These are phyloP conservation scores for Poecilia gillii DNA, from an alignment of 2,797 vertebrate species.

Conservation along the genomic window DNA sequence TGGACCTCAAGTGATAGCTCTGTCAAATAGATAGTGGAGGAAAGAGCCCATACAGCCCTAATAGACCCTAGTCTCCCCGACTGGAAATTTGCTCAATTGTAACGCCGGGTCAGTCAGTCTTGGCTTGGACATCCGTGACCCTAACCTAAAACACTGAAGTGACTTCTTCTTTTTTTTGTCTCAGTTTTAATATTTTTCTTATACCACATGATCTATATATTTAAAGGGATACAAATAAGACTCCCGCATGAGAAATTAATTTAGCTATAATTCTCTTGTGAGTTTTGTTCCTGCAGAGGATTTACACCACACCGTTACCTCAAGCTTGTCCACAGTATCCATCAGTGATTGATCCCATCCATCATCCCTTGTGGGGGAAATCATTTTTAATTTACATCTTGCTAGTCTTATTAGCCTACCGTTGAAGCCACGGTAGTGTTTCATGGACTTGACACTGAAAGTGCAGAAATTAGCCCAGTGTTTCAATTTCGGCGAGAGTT, in stretches of 20 bases:
- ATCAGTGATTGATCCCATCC: constrained; percentile 62
- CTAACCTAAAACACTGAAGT: neutral
- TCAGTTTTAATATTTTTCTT: constrained; percentile 3
- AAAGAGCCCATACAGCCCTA: constrained; percentile 44
- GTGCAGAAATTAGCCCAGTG: constrained; percentile 19
- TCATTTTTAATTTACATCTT: constrained; percentile 67
- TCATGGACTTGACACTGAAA: constrained; percentile 12
- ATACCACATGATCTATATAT: constrained; percentile 11
- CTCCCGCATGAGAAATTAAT: constrained; percentile 6
- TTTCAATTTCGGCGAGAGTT: constrained; percentile 34
- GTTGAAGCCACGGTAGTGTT: neutral
- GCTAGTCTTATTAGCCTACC: constrained; percentile 52
- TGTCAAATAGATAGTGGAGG: constrained; percentile 57
- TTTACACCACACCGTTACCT: constrained; percentile 63
- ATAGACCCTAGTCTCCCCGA: constrained; percentile 40
- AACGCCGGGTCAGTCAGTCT: constrained; percentile 9
- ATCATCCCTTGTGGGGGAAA: constrained; percentile 61
- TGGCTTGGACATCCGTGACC: constrained; percentile 4
- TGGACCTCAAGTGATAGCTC: constrained; percentile 69
- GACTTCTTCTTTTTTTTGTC: neutral
- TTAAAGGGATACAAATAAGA: neutral
- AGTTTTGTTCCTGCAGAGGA: constrained; percentile 46
- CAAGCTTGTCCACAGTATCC: constrained; percentile 60
- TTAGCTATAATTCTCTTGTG: constrained; percentile 23
- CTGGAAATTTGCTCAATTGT: constrained; percentile 14